Evolutionary conservation across 2,797 vertebrate genomes (phyloP).

Genomic region (Discoglossus pictus): DNA sequence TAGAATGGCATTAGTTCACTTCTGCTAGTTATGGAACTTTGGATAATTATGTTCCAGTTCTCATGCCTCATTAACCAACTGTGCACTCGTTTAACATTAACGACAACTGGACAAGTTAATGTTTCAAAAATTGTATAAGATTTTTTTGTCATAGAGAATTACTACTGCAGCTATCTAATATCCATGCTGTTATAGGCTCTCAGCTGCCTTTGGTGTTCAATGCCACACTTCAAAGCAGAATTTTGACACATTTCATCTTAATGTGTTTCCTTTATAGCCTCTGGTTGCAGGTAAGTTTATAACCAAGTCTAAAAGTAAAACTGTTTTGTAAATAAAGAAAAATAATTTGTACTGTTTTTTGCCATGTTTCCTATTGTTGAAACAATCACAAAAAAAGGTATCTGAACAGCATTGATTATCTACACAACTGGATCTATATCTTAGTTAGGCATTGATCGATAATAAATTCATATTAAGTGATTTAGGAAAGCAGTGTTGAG

Average conservation of each 20-base stretch:
- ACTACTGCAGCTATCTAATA: constrained; percentile 28
- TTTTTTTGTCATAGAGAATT: constrained; percentile 35
- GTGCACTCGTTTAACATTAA: background rate
- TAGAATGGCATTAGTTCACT: too few relatives aligned
- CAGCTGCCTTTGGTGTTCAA: constrained; percentile 41
- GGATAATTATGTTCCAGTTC: constrained; percentile 7
- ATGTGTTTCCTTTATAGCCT: constrained; percentile 36
- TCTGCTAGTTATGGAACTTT: too few relatives aligned
- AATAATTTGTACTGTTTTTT: constrained; percentile 47
- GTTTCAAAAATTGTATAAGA: constrained; percentile 2
- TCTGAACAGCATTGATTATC: too few relatives aligned
- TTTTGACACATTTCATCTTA: constrained; percentile 43
- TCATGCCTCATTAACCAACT: background rate
- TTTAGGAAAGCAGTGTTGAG: too few relatives aligned
- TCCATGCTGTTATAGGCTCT: constrained; percentile 38
- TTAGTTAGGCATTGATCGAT: too few relatives aligned
- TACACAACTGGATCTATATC: too few relatives aligned
- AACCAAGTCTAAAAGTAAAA: constrained; percentile 36
- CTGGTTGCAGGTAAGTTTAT: constrained; percentile 28
- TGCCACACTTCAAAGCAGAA: constrained; percentile 40
- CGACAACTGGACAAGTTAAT: too few relatives aligned
- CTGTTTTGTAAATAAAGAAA: constrained; percentile 32
- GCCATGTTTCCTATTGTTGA: constrained; percentile 3
- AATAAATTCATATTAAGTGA: too few relatives aligned
- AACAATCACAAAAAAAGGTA: too few relatives aligned